Evolutionary conservation across 2,797 vertebrate species (phyloP), one percentile per base, ranked within the genome.

Genomic region (Phataginus tetradactyla): DNA sequence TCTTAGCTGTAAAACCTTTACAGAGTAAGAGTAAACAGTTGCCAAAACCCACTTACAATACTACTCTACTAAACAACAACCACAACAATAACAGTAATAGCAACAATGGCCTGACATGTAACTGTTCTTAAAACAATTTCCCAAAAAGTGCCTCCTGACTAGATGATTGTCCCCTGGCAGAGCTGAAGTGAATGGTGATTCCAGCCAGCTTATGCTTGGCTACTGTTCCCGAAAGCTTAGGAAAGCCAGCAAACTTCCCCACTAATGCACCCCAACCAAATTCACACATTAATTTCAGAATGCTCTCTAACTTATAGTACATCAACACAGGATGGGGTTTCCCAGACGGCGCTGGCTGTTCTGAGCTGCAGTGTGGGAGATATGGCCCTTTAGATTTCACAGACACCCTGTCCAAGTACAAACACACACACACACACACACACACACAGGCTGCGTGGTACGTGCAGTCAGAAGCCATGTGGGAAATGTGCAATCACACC

Each of bases 351-450:
- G 68, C 71, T 96, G 95, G 95, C 95, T 93, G 84, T 88, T 93
- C 53, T 12, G 88, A 96, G 94, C 94, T 75, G 81, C 93, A n/a
- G 11, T 17, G 9, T 37, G 92, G n/a, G 85, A 0, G 29, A 75
- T 83, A 95, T 93, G 96, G 96, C 95, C 94, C 96, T 97, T 98
- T 95, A 89, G 96, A 97, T 94, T 96, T 97, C 96, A 97, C 97
- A 97, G 96, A 97, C 97, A 95, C 64, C 80, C 86, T 93, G 96
- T 97, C 92, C 59, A 83, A 96, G 72, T 86, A 63, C 96, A 94
- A 92, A 10, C 59, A 64, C 25, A n/a, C 72, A 29, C 64, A 32
- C 63, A 1, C 69, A 77, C 87, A 69, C 87, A 66, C 81, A 45
- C 34, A n/a, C 49, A 71, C 4, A 59, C 95, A 94, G 95, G 94